A percentile compares a stretch with the other conserved stretches of the same genome.
Conservation (phyloP, 2,888 invertebrate genomes). For the Notocelia uddmanniana region DNA sequence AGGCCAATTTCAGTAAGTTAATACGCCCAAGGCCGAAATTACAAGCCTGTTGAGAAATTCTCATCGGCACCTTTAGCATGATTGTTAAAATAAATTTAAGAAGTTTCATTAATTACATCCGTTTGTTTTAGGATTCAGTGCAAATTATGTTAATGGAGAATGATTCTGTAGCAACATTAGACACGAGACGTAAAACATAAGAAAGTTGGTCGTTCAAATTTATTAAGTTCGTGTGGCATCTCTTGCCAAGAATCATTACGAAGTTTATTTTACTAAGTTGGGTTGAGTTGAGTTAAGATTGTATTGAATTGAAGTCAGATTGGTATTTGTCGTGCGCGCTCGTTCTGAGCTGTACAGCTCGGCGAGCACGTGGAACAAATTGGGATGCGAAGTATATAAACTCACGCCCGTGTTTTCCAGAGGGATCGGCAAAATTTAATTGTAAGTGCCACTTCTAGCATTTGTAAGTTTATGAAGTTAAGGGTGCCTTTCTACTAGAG, state of each 20-base stretch:
- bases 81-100: no score
- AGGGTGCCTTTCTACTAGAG: no score
- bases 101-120: background rate
- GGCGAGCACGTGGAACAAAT: background rate
- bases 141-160: background rate
- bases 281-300: background rate
- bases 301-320: background rate
- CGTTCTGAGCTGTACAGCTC: background rate
- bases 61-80: no score
- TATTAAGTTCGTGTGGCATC: background rate
- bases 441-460: no score
- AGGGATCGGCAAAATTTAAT: no score
- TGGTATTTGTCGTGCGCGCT: background rate
- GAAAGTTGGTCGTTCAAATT: background rate
- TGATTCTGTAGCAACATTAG: background rate
- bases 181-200: background rate
- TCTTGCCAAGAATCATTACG: no score
- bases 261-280: background rate
- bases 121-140: background rate
- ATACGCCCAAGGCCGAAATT: no score
- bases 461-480: no score
- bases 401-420: no score
- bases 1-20: no score
- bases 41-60: no score
- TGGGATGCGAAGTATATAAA: no score